These are phyloP conservation scores for Thalassoma bifasciatum DNA, from an alignment of 2,113 vertebrate species.

Conservation along the genomic window DNA sequence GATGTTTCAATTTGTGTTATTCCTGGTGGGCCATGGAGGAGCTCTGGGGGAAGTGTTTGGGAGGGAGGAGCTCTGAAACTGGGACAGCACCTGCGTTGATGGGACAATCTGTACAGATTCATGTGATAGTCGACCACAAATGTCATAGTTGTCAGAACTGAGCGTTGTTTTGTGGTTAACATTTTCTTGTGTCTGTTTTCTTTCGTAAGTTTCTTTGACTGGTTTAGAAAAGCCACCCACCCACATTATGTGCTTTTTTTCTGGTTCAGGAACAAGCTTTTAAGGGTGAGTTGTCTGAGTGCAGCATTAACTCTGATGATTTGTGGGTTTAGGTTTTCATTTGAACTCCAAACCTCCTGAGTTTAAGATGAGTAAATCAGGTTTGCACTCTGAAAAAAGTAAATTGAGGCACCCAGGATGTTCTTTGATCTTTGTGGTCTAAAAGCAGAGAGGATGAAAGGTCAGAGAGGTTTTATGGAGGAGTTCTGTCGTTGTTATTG, in stretches of 20 bases:
- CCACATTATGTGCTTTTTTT: conserved; percentile 12
- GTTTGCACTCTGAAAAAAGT: background rate
- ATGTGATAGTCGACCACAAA: conserved; percentile 41
- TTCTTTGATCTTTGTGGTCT: conserved; percentile 7
- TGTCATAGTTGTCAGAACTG: conserved; percentile 19
- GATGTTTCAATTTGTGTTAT: conserved; percentile 49
- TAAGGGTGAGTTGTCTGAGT: conserved; percentile 9
- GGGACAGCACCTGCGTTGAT: conserved; percentile 63
- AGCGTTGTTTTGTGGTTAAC: conserved; percentile 25
- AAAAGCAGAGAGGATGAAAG: conserved; percentile 15
- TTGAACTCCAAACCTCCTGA: conserved; percentile 31
- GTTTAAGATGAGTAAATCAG: conserved; percentile 9
- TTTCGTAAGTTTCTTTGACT: conserved; percentile 25
- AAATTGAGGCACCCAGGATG: background rate
- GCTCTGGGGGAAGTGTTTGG: conserved; percentile 31
- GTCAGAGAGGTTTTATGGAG: conserved; percentile 6
- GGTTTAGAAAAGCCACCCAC: conserved; percentile 24
- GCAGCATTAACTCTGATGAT: conserved; percentile 12
- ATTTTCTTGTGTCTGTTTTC: background rate
- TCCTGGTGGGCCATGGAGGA: conserved; percentile 23
- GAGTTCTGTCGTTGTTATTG: conserved; percentile 26
- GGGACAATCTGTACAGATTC: conserved; percentile 74
- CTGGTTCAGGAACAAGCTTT: conserved; percentile 2
- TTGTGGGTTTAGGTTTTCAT: conserved; percentile 23
- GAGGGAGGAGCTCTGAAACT: conserved; percentile 41